Percentiles rank a stretch among this genome's conserved stretches.
Evolutionary conservation across 2,113 vertebrate species (phyloP).

Genomic region (human): DNA sequence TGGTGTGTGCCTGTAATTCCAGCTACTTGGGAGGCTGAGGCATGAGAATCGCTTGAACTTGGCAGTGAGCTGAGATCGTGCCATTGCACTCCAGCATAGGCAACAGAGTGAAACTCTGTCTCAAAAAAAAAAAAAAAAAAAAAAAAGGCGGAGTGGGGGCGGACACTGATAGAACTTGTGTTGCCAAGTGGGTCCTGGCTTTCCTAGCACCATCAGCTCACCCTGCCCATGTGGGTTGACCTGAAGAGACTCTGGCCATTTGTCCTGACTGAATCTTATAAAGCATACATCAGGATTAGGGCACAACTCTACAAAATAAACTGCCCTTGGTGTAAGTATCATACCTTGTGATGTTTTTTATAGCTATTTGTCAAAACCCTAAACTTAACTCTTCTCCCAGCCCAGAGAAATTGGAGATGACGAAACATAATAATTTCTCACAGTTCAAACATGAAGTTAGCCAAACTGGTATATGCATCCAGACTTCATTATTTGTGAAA

Average conservation of each 20-base stretch:
- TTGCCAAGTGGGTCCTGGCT: not conserved
- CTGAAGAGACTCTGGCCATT: not conserved
- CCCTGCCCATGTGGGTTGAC: not conserved
- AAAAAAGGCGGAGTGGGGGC: too few relatives aligned
- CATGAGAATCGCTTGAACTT: too few relatives aligned
- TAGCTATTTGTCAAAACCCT: not conserved
- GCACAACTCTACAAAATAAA: not conserved
- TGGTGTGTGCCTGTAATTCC: too few relatives aligned
- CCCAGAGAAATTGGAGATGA: not conserved
- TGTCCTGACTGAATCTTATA: not conserved
- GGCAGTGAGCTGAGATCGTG: too few relatives aligned
- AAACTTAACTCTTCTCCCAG: not conserved
- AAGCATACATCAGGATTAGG: not conserved
- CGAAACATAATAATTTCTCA: not conserved
- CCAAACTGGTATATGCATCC: not conserved
- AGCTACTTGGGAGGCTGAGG: too few relatives aligned
- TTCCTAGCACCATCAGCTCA: not conserved
- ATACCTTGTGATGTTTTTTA: not conserved
- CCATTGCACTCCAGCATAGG: too few relatives aligned
- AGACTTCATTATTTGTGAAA: not conserved
- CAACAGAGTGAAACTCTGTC: too few relatives aligned
- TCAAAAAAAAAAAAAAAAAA: too few relatives aligned
- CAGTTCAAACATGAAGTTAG: not conserved
- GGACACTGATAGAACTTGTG: too few relatives aligned
- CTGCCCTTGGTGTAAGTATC: accelerated